A percentile compares a stretch with the other conserved stretches of the same genome.
phyloP scores from a whole-genome alignment of 2,888 invertebrate species.

The Ommatoiulus sabulosus region DNA sequence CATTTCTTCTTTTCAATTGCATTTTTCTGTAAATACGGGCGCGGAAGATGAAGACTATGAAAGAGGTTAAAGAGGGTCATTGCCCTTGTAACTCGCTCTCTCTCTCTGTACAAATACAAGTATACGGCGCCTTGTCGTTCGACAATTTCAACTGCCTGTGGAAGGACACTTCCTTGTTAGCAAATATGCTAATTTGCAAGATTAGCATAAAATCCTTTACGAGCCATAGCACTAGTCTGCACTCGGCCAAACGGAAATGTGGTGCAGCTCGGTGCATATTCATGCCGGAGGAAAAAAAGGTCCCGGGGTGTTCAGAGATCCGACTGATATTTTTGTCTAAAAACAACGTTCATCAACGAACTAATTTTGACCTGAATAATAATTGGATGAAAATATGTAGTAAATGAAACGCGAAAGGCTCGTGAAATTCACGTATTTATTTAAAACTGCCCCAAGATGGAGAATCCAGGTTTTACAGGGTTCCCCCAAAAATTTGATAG shows the following conservation, averaged over 20 bases:
- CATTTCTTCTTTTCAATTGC: conserved; percentile 29
- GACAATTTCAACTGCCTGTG: background rate
- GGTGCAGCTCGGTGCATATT: background rate
- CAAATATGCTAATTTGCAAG: conserved; percentile 25
- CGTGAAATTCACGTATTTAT: too few relatives aligned
- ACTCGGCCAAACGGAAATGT: background rate
- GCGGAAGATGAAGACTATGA: background rate
- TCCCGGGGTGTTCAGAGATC: background rate
- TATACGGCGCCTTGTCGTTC: too few relatives aligned
- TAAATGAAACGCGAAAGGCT: too few relatives aligned
- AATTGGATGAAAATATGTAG: too few relatives aligned
- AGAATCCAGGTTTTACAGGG: too few relatives aligned
- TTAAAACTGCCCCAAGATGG: too few relatives aligned
- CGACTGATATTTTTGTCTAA: background rate
- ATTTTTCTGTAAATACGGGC: conserved; percentile 36
- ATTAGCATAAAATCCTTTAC: background rate
- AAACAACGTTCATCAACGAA: too few relatives aligned
- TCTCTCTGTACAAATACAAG: background rate
- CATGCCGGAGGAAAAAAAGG: background rate
- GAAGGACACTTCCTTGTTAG: conserved; percentile 14
- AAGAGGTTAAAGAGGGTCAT: conserved; percentile 35
- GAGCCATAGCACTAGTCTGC: background rate
- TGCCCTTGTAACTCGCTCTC: conserved; percentile 29
- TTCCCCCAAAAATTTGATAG: too few relatives aligned
- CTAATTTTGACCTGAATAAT: too few relatives aligned